Evolutionary conservation across 2,797 vertebrate genomes (phyloP).

Genomic region (Aulostomus chinensis): DNA sequence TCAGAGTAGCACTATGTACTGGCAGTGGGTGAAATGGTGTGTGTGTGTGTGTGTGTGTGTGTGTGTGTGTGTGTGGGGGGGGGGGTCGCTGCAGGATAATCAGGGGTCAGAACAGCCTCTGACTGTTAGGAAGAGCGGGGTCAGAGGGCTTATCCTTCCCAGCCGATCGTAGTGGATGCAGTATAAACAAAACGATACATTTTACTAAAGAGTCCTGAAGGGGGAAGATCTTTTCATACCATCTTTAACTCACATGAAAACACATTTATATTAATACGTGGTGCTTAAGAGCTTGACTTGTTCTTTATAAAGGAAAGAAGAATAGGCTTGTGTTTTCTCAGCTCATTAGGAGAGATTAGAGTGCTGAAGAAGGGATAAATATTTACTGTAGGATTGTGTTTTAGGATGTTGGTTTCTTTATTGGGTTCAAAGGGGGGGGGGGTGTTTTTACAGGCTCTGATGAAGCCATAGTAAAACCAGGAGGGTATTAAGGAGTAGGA

Average conservation of each 20-base stretch:
- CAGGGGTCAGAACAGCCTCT: conserved; percentile 58
- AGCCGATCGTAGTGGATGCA: conserved; percentile 24
- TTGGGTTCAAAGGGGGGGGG: conserved; percentile 89
- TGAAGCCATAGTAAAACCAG: conserved; percentile 87
- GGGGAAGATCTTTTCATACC: neutral
- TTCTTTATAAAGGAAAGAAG: too few species aligned
- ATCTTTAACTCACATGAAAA: neutral
- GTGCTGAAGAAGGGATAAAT: conserved; percentile 85
- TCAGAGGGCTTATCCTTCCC: conserved; percentile 64
- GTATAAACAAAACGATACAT: conserved; percentile 41
- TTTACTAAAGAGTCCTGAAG: conserved; percentile 21
- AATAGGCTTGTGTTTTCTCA: too few species aligned
- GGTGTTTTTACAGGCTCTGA: conserved; percentile 87
- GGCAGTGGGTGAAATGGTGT: conserved; percentile 58
- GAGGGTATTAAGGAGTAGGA: conserved; percentile 82
- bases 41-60: too few species aligned
- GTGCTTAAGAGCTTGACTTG: conserved; percentile 12
- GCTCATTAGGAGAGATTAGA: conserved; percentile 87
- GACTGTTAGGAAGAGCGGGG: conserved; percentile 63
- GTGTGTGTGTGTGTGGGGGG: too few species aligned
- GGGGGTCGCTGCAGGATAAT: conserved; percentile 66
- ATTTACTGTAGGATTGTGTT: conserved; percentile 91
- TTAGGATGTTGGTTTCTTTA: conserved; percentile 89
- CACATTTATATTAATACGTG: neutral
- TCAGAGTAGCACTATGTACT: conserved; percentile 36